Conservation (phyloP, 2,113 vertebrate genomes). For the Psephotus haematonotus region DNA sequence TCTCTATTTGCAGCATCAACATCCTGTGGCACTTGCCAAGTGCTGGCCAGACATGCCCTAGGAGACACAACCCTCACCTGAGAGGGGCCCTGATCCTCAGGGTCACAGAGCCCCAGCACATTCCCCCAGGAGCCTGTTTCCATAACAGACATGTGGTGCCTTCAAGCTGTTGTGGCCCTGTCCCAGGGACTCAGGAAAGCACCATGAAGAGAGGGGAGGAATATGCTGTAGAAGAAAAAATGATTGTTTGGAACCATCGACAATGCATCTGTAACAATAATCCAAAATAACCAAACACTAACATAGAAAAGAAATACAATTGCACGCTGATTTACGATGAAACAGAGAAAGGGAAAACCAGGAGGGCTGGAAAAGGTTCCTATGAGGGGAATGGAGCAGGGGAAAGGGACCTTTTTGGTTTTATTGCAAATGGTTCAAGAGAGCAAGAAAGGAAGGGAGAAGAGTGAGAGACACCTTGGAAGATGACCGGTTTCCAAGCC, state of each 20-base stretch:
- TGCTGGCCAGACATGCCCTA: background rate
- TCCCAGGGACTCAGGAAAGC: background rate
- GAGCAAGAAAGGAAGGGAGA: constrained; percentile 36
- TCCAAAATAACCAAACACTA: background rate
- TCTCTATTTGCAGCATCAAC: background rate
- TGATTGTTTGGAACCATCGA: constrained; percentile 12
- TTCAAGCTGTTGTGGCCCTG: background rate
- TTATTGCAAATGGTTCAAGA: constrained; percentile 73
- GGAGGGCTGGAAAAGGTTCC: constrained; percentile 27
- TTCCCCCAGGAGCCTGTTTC: background rate
- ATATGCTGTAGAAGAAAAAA: background rate
- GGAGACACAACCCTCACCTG: background rate
- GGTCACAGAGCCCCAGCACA: background rate
- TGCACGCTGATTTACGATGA: background rate
- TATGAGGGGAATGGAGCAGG: background rate
- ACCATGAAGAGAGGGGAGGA: background rate
- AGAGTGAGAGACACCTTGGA: constrained; percentile 37
- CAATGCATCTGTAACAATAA: background rate
- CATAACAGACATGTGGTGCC: background rate
- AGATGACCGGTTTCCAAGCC: constrained; percentile 9
- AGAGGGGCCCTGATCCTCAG: background rate
- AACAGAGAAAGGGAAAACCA: background rate
- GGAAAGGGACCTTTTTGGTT: constrained; percentile 74
- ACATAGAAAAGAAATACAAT: background rate
- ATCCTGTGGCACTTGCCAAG: background rate